Percentiles rank a stretch among this genome's conserved stretches.
Evolutionary conservation across 2,113 vertebrate genomes (phyloP).

Genomic region (Oreochromis spilurus): DNA sequence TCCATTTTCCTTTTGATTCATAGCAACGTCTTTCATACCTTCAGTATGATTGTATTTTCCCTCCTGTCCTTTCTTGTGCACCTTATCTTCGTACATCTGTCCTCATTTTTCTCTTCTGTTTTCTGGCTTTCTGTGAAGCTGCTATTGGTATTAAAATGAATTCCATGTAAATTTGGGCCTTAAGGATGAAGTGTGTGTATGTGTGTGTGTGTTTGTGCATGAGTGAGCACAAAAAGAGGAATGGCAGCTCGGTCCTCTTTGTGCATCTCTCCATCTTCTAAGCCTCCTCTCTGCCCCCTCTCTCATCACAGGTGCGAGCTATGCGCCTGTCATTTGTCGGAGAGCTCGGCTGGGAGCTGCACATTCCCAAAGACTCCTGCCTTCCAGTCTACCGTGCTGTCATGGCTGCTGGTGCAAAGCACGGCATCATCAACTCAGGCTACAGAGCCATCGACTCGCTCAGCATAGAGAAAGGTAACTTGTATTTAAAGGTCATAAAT

Average conservation of each 20-base stretch:
- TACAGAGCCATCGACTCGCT: constrained; percentile 97
- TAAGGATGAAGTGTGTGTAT: neutral
- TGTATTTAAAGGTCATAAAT: neutral
- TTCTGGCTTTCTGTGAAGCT: neutral
- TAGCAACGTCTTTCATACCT: neutral
- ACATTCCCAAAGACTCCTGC: constrained; percentile 80
- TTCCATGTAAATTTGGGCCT: neutral
- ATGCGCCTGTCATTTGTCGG: constrained; percentile 92
- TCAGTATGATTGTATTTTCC: neutral
- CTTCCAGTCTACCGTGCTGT: constrained; percentile 83
- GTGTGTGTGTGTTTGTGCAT: neutral
- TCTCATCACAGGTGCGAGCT: constrained; percentile 76
- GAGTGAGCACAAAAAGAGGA: neutral
- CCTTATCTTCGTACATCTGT: neutral
- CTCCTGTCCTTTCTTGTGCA: neutral
- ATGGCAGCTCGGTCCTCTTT: neutral
- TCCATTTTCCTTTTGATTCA: neutral
- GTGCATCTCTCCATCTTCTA: neutral
- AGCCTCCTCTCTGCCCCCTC: neutral
- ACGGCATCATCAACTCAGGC: constrained; percentile 83
- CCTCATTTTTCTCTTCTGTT: neutral
- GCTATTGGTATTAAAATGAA: constrained; percentile 1
- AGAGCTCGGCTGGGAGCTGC: constrained; percentile 96
- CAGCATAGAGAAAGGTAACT: constrained; percentile 92
- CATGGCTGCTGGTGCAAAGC: constrained; percentile 82